Percentiles rank a stretch among this genome's conserved stretches.
These are phyloP conservation scores for Rhabdornis inornatus DNA, from an alignment of 2,113 vertebrate species.

Conservation along the genomic window DNA sequence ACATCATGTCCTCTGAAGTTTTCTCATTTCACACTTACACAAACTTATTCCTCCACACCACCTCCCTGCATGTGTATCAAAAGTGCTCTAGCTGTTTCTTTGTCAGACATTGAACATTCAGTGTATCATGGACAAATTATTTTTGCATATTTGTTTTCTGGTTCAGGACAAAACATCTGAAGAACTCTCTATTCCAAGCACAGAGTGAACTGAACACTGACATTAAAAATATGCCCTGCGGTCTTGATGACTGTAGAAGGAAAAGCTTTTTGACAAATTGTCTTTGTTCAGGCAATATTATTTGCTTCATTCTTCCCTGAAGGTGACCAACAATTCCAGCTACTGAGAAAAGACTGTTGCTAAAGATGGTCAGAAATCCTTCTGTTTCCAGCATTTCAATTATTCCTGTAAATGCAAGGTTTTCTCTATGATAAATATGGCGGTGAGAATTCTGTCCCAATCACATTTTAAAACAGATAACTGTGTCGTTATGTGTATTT, in stretches of 20 bases:
- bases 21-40: not conserved
- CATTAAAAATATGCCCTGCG: not conserved
- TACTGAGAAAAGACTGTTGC: not conserved
- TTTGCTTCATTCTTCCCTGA: not conserved
- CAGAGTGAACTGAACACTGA: not conserved
- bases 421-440: not conserved
- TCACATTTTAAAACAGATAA: not conserved
- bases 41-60: not conserved
- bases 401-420: not conserved
- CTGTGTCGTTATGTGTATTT: not conserved
- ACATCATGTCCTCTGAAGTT: not conserved
- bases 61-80: not conserved
- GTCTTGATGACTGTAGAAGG: not conserved
- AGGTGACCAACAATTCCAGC: not conserved
- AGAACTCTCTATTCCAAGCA: not conserved
- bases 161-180: not conserved
- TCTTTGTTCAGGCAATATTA: not conserved
- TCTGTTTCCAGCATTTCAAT: not conserved
- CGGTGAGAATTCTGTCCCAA: not conserved
- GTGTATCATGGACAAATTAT: not conserved
- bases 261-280: not conserved
- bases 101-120: not conserved
- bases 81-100: not conserved
- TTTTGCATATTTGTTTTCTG: not conserved
- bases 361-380: not conserved